These are phyloP conservation scores for Vombatus ursinus DNA, from an alignment of 2,113 vertebrate species.

Conservation along the genomic window DNA sequence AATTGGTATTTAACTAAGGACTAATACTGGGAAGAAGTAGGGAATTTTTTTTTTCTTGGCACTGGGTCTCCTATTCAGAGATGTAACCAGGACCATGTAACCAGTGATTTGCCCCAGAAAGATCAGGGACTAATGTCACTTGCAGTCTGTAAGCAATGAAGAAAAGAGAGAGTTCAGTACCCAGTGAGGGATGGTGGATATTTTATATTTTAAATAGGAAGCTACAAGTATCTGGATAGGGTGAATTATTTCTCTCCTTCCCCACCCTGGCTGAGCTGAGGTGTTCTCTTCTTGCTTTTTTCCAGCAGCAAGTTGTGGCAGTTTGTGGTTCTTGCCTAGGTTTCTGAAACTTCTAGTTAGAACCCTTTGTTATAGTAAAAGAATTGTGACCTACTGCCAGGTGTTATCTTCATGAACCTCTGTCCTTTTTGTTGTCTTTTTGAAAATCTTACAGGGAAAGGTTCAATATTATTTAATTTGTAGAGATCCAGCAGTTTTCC, in stretches of 20 bases:
- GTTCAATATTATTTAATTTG: slow-evolving; percentile 9
- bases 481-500: slow-evolving; percentile 45
- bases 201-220: no score
- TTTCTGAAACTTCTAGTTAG: slow-evolving; percentile 30
- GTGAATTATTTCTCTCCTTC: no score
- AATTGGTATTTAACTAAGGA: slow-evolving; percentile 55
- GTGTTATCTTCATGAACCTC: neutral
- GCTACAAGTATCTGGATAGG: no score
- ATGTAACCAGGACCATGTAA: neutral
- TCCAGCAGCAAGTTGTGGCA: no score
- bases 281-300: no score
- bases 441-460: neutral
- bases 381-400: neutral
- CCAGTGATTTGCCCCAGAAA: neutral
- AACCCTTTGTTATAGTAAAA: slow-evolving; percentile 43
- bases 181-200: no score
- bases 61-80: neutral
- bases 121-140: no score
- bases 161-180: no score
- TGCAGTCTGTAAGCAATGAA: no score
- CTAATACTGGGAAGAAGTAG: slow-evolving; percentile 31
- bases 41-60: slow-evolving; percentile 31
- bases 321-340: no score
- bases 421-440: neutral
- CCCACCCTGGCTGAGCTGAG: no score